phyloP scores from a whole-genome alignment of 2,797 vertebrate genomes.

The Yasuhikotakia modesta region DNA sequence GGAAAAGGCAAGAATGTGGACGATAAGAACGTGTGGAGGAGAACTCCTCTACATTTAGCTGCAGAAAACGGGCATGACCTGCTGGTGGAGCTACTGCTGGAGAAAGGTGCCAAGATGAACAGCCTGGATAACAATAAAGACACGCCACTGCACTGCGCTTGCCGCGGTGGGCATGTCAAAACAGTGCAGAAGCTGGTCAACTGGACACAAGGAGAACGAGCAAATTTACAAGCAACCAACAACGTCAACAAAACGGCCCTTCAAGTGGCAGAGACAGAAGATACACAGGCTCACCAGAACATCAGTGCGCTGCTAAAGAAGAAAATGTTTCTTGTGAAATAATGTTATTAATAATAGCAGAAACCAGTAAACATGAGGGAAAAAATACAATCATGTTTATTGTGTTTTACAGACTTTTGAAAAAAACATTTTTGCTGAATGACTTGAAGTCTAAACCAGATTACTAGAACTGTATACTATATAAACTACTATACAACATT shows the following conservation, averaged over 20 bases:
- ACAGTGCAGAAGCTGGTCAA: slow-evolving; percentile 68
- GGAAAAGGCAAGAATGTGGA: slow-evolving; percentile 73
- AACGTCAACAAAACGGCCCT: slow-evolving; percentile 77
- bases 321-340: slow-evolving; percentile 81
- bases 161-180: slow-evolving; percentile 67
- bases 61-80: slow-evolving; percentile 72
- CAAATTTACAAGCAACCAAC: no score
- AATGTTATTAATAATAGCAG: not conserved
- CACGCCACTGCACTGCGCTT: slow-evolving; percentile 77
- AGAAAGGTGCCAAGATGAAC: slow-evolving; percentile 74
- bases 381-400: no score
- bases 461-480: no score
- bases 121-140: slow-evolving; percentile 77
- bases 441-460: no score
- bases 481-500: no score
- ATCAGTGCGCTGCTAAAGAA: slow-evolving; percentile 79
- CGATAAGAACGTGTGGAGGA: slow-evolving; percentile 80
- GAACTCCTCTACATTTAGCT: slow-evolving; percentile 77
- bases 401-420: no score
- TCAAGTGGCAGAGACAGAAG: slow-evolving; percentile 72
- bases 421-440: no score
- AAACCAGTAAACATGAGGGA: no score
- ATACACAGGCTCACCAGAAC: slow-evolving; percentile 67
- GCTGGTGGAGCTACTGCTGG: slow-evolving; percentile 69
- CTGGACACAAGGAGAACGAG: no score